These are phyloP conservation scores for Zaprionus vittiger DNA, from an alignment of 1,140 invertebrate genomes.

Conservation along the genomic window DNA sequence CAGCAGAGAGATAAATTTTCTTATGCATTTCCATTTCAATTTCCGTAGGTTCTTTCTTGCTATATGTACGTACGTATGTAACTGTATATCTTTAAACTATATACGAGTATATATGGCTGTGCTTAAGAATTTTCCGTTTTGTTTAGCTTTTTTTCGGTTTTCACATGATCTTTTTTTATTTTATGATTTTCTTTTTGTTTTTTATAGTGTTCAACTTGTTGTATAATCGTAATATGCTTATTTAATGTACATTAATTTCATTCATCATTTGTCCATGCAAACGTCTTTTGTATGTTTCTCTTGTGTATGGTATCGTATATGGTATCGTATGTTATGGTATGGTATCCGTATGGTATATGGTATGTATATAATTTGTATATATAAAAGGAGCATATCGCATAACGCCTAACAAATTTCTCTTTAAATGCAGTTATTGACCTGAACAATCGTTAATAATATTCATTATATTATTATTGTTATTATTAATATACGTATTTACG, in stretches of 20 bases:
- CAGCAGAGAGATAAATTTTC: conserved; percentile 69
- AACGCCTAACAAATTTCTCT: conserved; percentile 68
- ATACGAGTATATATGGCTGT: conserved; percentile 34
- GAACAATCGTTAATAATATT: conserved; percentile 64
- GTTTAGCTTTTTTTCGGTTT: conserved; percentile 6
- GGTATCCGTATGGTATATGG: conserved; percentile 39
- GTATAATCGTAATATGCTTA: conserved; percentile 39
- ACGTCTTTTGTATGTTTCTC: conserved; percentile 43
- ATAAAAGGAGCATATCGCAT: conserved; percentile 60
- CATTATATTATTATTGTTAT: conserved; percentile 32
- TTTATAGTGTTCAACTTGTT: conserved; percentile 8
- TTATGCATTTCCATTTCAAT: conserved; percentile 38
- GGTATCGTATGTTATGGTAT: conserved; percentile 43
- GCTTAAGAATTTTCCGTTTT: conserved; percentile 24
- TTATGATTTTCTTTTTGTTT: background rate
- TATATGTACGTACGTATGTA: conserved; percentile 31
- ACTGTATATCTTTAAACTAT: conserved; percentile 33
- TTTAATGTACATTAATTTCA: conserved; percentile 50
- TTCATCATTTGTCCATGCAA: conserved; percentile 50
- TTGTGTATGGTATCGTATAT: conserved; percentile 32
- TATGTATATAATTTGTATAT: conserved; percentile 57
- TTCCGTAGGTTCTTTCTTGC: conserved; percentile 31
- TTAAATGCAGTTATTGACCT: conserved; percentile 82
- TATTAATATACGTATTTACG: conserved; percentile 25
- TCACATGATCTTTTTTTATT: conserved; percentile 8